phyloP scores from a whole-genome alignment of 2,113 vertebrate species.

The Climacteris rufus region DNA sequence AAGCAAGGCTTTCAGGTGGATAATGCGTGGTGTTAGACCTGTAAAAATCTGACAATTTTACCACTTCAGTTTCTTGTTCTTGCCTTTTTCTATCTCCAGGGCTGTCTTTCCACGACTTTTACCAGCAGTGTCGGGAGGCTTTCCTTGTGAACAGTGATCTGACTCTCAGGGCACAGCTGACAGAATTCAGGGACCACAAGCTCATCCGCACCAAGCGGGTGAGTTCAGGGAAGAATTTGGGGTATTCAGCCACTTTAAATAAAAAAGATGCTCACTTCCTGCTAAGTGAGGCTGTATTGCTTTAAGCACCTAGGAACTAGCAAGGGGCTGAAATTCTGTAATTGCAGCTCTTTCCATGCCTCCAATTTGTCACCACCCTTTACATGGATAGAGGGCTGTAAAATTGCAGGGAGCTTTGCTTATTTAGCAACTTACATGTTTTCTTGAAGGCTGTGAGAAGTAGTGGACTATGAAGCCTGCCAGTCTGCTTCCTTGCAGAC shows the following conservation, averaged over 20 bases:
- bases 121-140: conserved; percentile 94
- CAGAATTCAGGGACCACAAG: conserved; percentile 96
- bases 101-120: conserved; percentile 97
- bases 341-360: neutral
- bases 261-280: neutral
- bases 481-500: neutral
- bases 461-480: neutral
- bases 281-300: neutral
- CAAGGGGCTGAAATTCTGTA: neutral
- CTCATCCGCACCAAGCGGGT: conserved; percentile 94
- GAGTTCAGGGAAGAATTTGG: neutral
- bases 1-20: neutral
- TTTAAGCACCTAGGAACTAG: neutral
- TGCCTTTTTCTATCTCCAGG: conserved; percentile 66
- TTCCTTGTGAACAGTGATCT: conserved; percentile 97
- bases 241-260: neutral
- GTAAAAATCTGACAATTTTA: neutral
- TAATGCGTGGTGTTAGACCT: neutral
- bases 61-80: neutral
- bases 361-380: neutral
- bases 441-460: neutral
- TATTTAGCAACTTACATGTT: neutral
- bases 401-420: neutral
- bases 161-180: conserved; percentile 94
- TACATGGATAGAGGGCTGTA: neutral